Base-by-base conservation (phyloP, 1,140 invertebrate genomes). In the Heliconius nattereri region DNA sequence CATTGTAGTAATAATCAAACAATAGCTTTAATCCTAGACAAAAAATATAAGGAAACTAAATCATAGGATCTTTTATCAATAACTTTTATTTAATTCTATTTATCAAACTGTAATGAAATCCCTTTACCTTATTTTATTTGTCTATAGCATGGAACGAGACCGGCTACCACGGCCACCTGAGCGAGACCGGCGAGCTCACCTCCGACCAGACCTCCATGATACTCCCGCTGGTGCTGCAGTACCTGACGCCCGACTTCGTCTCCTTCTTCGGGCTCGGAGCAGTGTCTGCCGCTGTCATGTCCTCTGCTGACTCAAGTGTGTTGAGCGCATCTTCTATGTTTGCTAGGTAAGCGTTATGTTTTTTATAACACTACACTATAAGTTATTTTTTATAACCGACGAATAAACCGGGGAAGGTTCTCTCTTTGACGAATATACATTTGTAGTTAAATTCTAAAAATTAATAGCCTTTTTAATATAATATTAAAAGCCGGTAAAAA, bases 241-340 rank as follows among this genome's bases (percentile, higher is more conserved):
- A 99, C 88, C 95, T 99, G 7, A 99, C 98, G 7, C 99, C 99
- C 1, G 96, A 97, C 89, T 98, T 98, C 94, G 97, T 99, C 3
- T 98, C 98, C 5, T 99, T 99, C 95, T 98, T 99, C 89, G 99
- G 99, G 1, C 95, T 99, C 79, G 99, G 99, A 0, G 99, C 99
- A n/a, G 98, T 99, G 7, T 99, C 98, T 1, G 99, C 99, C 5
- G 98, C 99, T 16, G 98, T 99, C 37, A 99, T 99, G 99, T 99
- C 98, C 40, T 99, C 99, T 3, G 98, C 99, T 0, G 99, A 99
- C 92, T 99, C 99, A 57, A 99, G 98, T 81, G 98, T 99, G 37
- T 96, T 99, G 13, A 99, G 98, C 23, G 99, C 99, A 3, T 98
- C 98, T 81, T 99, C 98, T 23, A 99, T 99, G 99, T 99, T 99